These are phyloP conservation scores for Bucco capensis DNA, from an alignment of 2,113 vertebrate species.

Conservation along the genomic window DNA sequence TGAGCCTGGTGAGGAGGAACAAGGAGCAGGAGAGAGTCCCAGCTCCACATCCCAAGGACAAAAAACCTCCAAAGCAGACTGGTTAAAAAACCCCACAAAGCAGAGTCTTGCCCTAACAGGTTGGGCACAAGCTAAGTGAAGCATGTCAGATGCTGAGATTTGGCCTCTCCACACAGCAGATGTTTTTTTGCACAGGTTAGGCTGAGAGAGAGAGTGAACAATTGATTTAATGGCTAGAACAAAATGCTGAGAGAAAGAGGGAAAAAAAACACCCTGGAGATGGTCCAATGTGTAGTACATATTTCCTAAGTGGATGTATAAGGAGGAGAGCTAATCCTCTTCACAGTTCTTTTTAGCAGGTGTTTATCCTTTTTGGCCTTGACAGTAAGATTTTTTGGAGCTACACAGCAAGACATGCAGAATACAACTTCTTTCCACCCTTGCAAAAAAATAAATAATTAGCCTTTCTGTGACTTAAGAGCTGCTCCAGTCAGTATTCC, in stretches of 20 bases:
- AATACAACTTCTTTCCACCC: conserved; percentile 42
- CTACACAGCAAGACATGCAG: conserved; percentile 37
- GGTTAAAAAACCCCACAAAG: background rate
- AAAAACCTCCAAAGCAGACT: background rate
- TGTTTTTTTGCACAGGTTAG: conserved; percentile 52
- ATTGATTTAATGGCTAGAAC: conserved; percentile 15
- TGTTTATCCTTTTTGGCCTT: conserved; percentile 52
- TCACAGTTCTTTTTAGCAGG: conserved; percentile 46
- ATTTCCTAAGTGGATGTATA: conserved; percentile 17
- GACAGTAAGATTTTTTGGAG: conserved; percentile 66
- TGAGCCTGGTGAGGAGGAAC: background rate
- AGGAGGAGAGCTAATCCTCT: conserved; percentile 41
- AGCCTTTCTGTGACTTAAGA: conserved; percentile 60
- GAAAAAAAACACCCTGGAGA: conserved; percentile 32
- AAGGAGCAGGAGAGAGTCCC: background rate
- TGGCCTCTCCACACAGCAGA: conserved; percentile 44
- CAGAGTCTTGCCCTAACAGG: background rate
- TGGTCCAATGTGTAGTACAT: background rate
- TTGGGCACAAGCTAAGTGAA: background rate
- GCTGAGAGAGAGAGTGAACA: conserved; percentile 25
- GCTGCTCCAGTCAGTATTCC: conserved; percentile 60
- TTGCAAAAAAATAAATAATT: conserved; percentile 64
- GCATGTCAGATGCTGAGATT: background rate
- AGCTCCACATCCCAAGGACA: background rate
- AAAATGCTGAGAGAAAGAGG: conserved; percentile 19